Conservation (phyloP, 2,888 invertebrate species). For the Phaedon cochleariae region DNA sequence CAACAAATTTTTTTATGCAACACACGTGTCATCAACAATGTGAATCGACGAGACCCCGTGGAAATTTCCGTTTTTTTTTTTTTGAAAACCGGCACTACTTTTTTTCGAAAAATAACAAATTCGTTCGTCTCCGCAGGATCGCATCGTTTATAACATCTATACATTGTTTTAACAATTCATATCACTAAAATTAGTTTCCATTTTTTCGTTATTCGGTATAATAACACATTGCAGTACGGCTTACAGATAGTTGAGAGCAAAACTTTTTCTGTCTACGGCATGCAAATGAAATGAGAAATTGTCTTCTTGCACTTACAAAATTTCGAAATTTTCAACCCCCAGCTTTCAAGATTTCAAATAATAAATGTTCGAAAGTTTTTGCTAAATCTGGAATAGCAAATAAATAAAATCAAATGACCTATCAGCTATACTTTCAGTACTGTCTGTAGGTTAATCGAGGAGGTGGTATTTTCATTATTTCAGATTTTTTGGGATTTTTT, state of each 20-base stretch:
- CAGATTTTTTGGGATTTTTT: too few species aligned
- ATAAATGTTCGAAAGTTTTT: too few species aligned
- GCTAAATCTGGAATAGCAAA: too few species aligned
- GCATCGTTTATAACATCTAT: constrained; percentile 21
- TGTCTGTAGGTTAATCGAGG: too few species aligned
- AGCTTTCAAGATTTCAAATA: too few species aligned
- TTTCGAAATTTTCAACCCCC: not conserved
- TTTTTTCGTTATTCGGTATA: not conserved
- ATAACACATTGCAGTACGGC: not conserved
- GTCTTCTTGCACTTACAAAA: not conserved
- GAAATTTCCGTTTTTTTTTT: constrained; percentile 5
- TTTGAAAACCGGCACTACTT: constrained; percentile 15
- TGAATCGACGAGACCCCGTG: constrained; percentile 16
- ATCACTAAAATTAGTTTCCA: constrained; percentile 26
- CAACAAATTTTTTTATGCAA: constrained; percentile 30
- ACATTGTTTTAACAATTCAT: constrained; percentile 24
- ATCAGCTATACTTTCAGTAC: too few species aligned
- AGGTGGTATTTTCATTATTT: too few species aligned
- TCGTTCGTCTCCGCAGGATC: constrained; percentile 11
- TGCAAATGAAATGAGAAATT: not conserved
- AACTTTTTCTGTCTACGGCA: not conserved
- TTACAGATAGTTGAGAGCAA: not conserved
- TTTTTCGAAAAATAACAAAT: constrained; percentile 29
- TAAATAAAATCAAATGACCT: too few species aligned
- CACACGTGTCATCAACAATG: constrained; percentile 24